phyloP scores from a whole-genome alignment of 2,113 vertebrate genomes.

The Callithrix jacchus region DNA sequence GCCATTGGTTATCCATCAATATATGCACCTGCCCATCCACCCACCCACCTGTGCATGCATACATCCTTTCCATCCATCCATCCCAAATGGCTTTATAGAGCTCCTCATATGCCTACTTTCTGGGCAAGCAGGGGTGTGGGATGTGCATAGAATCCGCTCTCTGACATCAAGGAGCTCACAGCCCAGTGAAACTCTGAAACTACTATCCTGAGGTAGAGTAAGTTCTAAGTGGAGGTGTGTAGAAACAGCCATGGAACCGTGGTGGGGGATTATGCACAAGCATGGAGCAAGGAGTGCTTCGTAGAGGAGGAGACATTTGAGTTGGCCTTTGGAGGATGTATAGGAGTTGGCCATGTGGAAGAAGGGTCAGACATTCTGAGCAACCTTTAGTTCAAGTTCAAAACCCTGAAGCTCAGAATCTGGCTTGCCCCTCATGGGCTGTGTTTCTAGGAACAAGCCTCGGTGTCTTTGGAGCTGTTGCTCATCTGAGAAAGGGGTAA shows the following conservation, averaged over 20 bases:
- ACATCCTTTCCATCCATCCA: not conserved
- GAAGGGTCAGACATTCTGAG: not conserved
- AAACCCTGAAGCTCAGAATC: not conserved
- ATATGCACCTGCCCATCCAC: not conserved
- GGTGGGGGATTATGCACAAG: accelerated
- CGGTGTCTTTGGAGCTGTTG: not conserved
- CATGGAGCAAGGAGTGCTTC: not conserved
- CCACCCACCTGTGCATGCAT: too few relatives aligned
- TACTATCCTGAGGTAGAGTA: not conserved
- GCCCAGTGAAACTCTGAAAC: not conserved
- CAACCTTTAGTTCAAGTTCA: not conserved
- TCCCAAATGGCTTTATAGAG: not conserved
- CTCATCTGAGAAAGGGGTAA: not conserved
- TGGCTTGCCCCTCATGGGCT: accelerated
- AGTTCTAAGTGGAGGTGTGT: not conserved
- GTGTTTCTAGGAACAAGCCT: not conserved
- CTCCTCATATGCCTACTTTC: not conserved
- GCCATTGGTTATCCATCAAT: not conserved
- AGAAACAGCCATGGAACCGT: accelerated
- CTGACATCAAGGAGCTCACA: not conserved
- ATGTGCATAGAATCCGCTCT: not conserved
- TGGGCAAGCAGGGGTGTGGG: not conserved
- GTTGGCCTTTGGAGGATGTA: not conserved
- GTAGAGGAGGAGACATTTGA: not conserved
- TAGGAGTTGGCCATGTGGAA: not conserved